A percentile compares a stretch with the other conserved stretches of the same genome.
Conservation (phyloP, 2,888 invertebrate species). For the Willowsia nigromaculata region DNA sequence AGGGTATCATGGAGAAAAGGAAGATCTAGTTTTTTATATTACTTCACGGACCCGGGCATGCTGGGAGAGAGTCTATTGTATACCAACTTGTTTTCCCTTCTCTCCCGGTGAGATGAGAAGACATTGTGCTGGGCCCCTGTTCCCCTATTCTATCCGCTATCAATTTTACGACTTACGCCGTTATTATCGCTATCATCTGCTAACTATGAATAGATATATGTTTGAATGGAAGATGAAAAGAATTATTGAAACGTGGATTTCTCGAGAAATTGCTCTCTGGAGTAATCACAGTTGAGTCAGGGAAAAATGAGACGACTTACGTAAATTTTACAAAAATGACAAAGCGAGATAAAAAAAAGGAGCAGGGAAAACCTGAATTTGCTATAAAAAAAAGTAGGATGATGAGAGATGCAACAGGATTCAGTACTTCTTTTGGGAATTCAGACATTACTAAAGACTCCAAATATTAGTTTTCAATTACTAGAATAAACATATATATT, state of each 20-base stretch:
- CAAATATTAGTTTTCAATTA: too few relatives aligned
- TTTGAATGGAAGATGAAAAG: background rate
- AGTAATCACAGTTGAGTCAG: background rate
- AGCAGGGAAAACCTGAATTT: background rate
- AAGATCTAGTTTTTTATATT: background rate
- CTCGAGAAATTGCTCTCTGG: background rate
- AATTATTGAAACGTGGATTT: background rate
- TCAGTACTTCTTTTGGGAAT: too few relatives aligned
- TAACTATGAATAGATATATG: background rate
- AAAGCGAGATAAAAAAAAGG: background rate
- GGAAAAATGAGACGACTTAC: background rate
- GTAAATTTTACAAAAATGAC: background rate
- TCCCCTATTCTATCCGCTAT: background rate
- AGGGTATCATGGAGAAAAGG: background rate
- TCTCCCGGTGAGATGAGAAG: background rate
- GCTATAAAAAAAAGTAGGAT: background rate
- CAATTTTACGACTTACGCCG: background rate
- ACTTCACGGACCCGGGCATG: background rate
- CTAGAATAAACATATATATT: too few relatives aligned
- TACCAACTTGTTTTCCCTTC: background rate
- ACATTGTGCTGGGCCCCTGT: background rate
- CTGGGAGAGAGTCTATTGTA: background rate
- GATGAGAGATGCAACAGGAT: background rate
- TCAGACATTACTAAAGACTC: too few relatives aligned
- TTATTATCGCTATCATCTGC: background rate